A percentile compares a stretch with the other conserved stretches of the same genome.
Evolutionary conservation across 2,888 invertebrate species (phyloP).

Genomic region (Conchocele bisecta): DNA sequence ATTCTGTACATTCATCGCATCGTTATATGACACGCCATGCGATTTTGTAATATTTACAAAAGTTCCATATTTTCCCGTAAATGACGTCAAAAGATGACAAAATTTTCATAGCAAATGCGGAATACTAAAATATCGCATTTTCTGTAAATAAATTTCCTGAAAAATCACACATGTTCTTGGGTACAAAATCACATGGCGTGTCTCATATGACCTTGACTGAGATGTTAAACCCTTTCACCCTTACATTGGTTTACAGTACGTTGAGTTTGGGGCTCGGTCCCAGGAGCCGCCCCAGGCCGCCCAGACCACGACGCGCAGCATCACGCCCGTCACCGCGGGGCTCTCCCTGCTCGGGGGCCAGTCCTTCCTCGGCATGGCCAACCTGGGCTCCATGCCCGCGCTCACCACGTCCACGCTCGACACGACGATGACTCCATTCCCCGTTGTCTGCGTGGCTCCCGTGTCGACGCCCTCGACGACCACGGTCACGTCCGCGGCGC

Average conservation of each 20-base stretch:
- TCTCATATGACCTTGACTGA: too few species aligned
- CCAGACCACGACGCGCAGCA: slow-evolving; percentile 84
- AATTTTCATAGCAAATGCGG: too few species aligned
- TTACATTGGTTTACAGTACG: slow-evolving; percentile 86
- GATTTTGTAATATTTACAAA: too few species aligned
- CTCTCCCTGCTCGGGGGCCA: slow-evolving; percentile 58
- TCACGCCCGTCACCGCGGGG: slow-evolving; percentile 84
- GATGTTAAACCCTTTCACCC: too few species aligned
- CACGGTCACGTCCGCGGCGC: slow-evolving; percentile 38
- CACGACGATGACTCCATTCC: slow-evolving; percentile 20
- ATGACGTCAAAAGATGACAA: too few species aligned
- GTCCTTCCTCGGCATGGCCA: slow-evolving; percentile 40
- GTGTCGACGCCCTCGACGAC: slow-evolving; percentile 37
- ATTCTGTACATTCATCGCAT: too few species aligned
- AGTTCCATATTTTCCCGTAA: too few species aligned
- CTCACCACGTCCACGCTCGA: slow-evolving; percentile 32
- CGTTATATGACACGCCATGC: too few species aligned
- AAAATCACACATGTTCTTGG: too few species aligned
- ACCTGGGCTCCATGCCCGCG: slow-evolving; percentile 8
- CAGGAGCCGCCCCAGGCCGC: slow-evolving; percentile 94
- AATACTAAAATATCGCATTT: too few species aligned
- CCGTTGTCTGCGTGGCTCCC: slow-evolving; percentile 38
- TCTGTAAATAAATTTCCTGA: too few species aligned
- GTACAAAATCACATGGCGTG: too few species aligned
- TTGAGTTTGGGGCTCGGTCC: slow-evolving; percentile 94